Percentiles rank a stretch among this genome's conserved stretches.
Conservation (phyloP, 2,113 vertebrate species). For the Saimiri boliviensis region DNA sequence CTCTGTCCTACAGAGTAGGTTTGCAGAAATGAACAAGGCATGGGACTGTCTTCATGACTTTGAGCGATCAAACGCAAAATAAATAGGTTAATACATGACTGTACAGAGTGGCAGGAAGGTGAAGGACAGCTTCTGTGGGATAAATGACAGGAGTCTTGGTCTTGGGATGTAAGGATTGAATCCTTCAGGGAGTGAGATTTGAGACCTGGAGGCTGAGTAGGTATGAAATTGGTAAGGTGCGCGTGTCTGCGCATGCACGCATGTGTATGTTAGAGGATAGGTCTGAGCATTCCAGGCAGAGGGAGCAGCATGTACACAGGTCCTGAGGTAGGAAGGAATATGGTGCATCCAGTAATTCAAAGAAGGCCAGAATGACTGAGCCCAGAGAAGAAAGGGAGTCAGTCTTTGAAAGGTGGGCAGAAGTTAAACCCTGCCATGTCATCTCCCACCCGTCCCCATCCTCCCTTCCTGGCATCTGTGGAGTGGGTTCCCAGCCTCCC, state of each 20-base stretch:
- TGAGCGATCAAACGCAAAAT: background rate
- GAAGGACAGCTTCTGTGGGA: background rate
- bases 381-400: background rate
- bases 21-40: background rate
- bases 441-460: background rate
- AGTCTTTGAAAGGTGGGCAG: background rate
- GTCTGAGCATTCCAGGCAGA: background rate
- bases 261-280: background rate
- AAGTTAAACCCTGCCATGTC: background rate
- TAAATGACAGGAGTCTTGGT: background rate
- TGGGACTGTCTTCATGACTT: background rate
- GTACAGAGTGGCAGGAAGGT: background rate
- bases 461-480: background rate
- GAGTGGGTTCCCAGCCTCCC: too few relatives aligned
- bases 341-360: background rate
- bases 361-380: background rate
- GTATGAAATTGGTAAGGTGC: background rate
- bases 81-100: too few relatives aligned
- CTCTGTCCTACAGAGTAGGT: background rate
- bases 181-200: background rate
- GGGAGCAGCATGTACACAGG: background rate
- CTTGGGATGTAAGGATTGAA: background rate
- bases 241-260: accelerated
- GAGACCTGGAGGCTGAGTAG: background rate
- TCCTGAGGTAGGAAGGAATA: background rate